Base-by-base conservation (phyloP, 2,797 vertebrate genomes). In the Enteromius trimaculatus region DNA sequence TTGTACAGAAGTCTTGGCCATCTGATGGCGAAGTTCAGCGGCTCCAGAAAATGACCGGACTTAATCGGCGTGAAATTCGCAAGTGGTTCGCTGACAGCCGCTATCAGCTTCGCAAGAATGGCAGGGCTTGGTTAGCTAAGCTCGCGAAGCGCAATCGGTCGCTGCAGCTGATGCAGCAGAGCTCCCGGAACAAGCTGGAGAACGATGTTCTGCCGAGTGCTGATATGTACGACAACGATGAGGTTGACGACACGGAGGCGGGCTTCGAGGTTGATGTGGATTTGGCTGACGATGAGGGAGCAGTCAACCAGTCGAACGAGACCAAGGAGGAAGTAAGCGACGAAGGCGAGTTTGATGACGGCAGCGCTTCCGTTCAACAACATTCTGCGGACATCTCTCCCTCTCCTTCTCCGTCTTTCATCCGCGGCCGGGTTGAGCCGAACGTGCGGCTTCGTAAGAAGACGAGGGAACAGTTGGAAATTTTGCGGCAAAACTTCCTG, bases 401-500 rank as follows among this genome's bases (percentile, higher is more conserved):
- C 1, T 86, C 86, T 62, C 71, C 88, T 39, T 81, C 84, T 6
- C 81, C 70, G 0, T 84, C 88, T 10, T 81, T 85, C 80, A 34
- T 64, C 0, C 79, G 82, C 3, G 85, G 84, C 37, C 88, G 74
- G 14, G 81, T 75, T 8, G 84, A 91, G 60, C 84, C 90, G 82
- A 91, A 90, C 49, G 87, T 87, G 14, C 70, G 88, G 53, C 92
- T 93, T 77, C 89, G 93, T 19, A 95, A 95, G 79, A 49, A 53
- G 85, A 90, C 89, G 60, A 93, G 92, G 87, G 92, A 93, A 55
- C 95, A 97, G 90, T 37, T 95, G 88, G 85, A 85, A 0, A 88
- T 93, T 79, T 89, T 97, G 79, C 95, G 92, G 87, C 87, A 86
- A 7, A 94, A 93, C 72, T 97, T 97, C 86, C 77, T 91, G 42